Conservation (phyloP, 2,888 invertebrate species). For the Rhingia rostrata region DNA sequence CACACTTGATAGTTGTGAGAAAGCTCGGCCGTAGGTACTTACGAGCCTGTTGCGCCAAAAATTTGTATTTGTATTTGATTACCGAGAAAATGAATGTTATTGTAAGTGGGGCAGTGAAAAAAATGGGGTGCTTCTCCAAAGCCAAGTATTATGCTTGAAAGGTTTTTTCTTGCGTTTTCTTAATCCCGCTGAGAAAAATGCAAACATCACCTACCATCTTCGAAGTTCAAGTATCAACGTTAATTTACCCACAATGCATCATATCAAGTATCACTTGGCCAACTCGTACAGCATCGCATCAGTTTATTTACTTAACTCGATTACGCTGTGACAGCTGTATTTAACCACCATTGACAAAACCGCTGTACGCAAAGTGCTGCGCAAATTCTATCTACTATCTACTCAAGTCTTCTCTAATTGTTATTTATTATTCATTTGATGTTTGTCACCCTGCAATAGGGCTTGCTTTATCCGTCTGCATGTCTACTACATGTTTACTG, state of each 20-base stretch:
- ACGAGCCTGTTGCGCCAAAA: no score
- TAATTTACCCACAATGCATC: background rate
- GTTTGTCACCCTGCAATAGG: conserved; percentile 10
- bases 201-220: background rate
- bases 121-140: no score
- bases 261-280: conserved; percentile 21
- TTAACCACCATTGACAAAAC: conserved; percentile 3
- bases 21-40: no score
- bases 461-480: background rate
- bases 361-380: conserved; percentile 28
- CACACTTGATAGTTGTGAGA: no score
- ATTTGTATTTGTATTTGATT: no score
- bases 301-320: conserved; percentile 28
- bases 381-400: conserved; percentile 4
- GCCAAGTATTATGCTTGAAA: no score
- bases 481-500: conserved; percentile 19
- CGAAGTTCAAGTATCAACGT: conserved; percentile 20
- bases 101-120: no score
- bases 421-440: conserved; percentile 33
- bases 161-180: no score
- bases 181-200: background rate
- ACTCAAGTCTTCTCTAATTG: conserved; percentile 5
- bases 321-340: conserved; percentile 1
- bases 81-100: no score
- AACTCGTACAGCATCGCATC: background rate